These are phyloP conservation scores for Stenopsyche tienmushanensis DNA, from an alignment of 1,140 invertebrate genomes.

Conservation along the genomic window DNA sequence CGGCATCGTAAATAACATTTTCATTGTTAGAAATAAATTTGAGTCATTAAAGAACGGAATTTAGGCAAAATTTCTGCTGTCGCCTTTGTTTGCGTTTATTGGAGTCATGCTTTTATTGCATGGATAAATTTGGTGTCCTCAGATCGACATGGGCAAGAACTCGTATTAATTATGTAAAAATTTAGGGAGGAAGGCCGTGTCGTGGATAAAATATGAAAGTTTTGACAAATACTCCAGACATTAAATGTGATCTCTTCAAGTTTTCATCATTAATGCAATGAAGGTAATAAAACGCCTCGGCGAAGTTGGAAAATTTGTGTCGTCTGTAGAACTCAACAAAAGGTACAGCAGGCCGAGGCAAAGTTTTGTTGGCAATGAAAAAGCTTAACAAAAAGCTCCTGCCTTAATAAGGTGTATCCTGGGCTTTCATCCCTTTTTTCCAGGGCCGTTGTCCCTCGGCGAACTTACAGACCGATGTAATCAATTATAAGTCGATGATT, in stretches of 20 bases:
- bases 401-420: not conserved
- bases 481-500: constrained; percentile 19
- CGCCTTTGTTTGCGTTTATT: no score
- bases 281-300: not conserved
- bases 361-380: not conserved
- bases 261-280: not conserved
- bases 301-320: not conserved
- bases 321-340: not conserved
- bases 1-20: no score
- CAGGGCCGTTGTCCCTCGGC: not conserved
- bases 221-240: no score
- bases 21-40: no score
- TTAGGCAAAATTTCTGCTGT: no score
- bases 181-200: no score
- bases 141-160: no score
- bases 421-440: not conserved
- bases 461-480: not conserved
- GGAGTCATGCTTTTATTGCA: no score
- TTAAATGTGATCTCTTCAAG: not conserved
- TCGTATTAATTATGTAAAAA: no score
- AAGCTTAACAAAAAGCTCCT: constrained; percentile 8
- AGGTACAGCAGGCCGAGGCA: not conserved
- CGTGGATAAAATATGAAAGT: no score
- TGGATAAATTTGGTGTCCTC: no score
- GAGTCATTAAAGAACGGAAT: no score